Evolutionary conservation across 2,888 invertebrate genomes (phyloP).

Genomic region (Acronicta aceris): DNA sequence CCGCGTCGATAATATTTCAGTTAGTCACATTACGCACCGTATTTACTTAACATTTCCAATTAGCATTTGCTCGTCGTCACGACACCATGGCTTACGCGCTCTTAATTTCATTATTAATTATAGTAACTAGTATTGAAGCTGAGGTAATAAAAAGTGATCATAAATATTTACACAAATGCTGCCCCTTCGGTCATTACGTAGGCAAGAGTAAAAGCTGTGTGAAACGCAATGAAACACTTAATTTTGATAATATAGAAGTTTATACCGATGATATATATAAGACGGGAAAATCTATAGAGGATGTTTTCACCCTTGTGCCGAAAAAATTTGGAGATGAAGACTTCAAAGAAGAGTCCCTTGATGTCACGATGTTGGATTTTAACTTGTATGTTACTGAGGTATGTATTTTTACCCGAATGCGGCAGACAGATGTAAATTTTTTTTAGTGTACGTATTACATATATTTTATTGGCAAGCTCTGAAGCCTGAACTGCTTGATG

Average conservation of each 20-base stretch:
- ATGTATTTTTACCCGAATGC: too few species aligned
- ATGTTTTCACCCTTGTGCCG: conserved; percentile 18
- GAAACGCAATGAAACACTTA: not conserved
- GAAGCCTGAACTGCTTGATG: too few species aligned
- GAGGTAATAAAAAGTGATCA: not conserved
- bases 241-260: conserved; percentile 9
- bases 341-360: not conserved
- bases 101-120: not conserved
- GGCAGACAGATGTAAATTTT: too few species aligned
- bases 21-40: too few species aligned
- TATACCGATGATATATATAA: conserved; percentile 5
- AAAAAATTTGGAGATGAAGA: conserved; percentile 1
- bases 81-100: too few species aligned
- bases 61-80: too few species aligned
- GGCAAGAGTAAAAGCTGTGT: not conserved
- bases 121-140: not conserved
- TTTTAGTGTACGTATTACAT: too few species aligned
- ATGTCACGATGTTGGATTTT: not conserved
- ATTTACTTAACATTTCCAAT: too few species aligned
- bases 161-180: conserved; percentile 11
- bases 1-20: too few species aligned
- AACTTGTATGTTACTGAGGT: conserved; percentile 30
- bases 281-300: conserved; percentile 10
- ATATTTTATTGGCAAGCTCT: too few species aligned
- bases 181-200: conserved; percentile 4